Percentiles rank a stretch among this genome's conserved stretches.
Evolutionary conservation across 30 jellyfish, hydroid and myxozoan species (phyloP).

Genomic region (Hydractinia symbiolongicarpus): DNA sequence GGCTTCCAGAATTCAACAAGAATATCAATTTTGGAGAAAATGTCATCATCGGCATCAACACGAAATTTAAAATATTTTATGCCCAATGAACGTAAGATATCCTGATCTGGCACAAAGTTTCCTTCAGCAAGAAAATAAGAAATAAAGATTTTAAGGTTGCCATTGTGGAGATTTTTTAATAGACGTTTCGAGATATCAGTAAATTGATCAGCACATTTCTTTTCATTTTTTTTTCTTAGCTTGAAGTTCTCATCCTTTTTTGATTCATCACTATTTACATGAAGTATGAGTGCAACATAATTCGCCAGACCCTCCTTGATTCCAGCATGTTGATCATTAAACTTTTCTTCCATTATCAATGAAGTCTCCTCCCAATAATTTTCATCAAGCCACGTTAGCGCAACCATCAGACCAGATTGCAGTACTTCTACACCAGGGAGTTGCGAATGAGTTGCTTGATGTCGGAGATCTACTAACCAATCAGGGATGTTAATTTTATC

Average conservation of each 20-base stretch:
- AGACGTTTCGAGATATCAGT: not conserved
- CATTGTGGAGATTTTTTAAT: not conserved
- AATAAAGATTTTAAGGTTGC: not conserved
- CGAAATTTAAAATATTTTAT: not conserved
- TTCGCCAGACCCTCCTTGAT: constrained; percentile 20
- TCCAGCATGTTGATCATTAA: not conserved
- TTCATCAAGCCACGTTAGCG: constrained; percentile 57
- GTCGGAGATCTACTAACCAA: constrained; percentile 92
- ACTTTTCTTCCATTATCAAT: not conserved
- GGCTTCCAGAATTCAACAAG: constrained; percentile 17
- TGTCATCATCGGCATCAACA: not conserved
- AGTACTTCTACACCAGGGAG: constrained; percentile 62
- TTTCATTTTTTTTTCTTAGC: not conserved
- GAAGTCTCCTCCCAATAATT: constrained; percentile 68
- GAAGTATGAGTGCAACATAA: not conserved
- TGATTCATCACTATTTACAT: no score
- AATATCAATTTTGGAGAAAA: not conserved
- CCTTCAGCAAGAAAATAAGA: not conserved
- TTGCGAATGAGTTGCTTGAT: constrained; percentile 79
- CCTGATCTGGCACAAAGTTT: not conserved
- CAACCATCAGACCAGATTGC: constrained; percentile 39
- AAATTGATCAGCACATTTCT: not conserved
- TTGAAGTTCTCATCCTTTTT: no score
- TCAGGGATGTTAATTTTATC: constrained; percentile 79
- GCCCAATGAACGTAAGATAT: not conserved